Base-by-base conservation (phyloP, 2,888 invertebrate species). In the Coronaproctus castanopsis region DNA sequence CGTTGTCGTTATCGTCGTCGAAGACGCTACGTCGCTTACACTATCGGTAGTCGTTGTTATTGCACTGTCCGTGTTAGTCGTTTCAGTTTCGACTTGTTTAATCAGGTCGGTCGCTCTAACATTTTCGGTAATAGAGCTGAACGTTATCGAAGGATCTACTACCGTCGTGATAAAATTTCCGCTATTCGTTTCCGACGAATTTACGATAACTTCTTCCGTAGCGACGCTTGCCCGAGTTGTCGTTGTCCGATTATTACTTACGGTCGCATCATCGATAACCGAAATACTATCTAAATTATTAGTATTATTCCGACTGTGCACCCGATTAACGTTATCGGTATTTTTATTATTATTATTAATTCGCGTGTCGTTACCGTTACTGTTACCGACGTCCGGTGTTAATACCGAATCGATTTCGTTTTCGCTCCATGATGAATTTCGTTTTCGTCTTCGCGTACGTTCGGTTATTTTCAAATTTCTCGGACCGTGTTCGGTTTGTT, bases 401-500 rank as follows among this genome's bases (percentile, higher is more conserved):
- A 59, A 36, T n/a, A 59, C 23, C 2, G 59, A 59, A 56, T 66
- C 66, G 8, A 66, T 62, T 54, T 66, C 66, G 53, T 66, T 66
- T 8, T 62, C 58, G n/a, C 64, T 62, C 8, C 8, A 8, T 36
- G 62, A 54, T 21, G 54, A 36, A 48, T 52, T 50, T 50, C 51
- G 54, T 18, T 22, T 53, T 23, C 36, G 50, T 54, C 52, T 55
- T 21, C 58, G 57, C 14, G 14, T 14, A 8, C 14, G 5, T 36
- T 5, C 14, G 5, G 55, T 57, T 21, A 61, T 57, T 55, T 68
- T 69, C 54, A 72, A 55, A 2, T 67, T 68, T 58, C 75, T 69
- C 1, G 74, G 75, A 0, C 75, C 74, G 57, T 74, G 75, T 62
- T 75, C 74, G 1, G 52, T 8, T 52, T 36, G 36, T 36, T 36